A percentile compares a stretch with the other conserved stretches of the same genome.
These are phyloP conservation scores for Latrodectus elegans DNA, from an alignment of 2,888 invertebrate genomes.

Conservation along the genomic window DNA sequence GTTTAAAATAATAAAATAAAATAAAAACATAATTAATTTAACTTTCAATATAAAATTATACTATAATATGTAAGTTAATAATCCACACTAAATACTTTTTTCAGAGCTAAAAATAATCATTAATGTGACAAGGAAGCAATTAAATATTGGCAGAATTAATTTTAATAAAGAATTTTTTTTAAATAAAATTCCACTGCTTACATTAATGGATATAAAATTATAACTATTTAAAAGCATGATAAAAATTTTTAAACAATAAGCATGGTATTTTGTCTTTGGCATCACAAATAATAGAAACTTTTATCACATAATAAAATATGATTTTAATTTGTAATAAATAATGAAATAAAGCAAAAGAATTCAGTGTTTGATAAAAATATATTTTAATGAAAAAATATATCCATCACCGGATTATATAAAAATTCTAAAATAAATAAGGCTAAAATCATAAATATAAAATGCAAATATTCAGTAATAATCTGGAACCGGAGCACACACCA, in stretches of 20 bases:
- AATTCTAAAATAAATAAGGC: background rate
- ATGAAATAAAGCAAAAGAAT: background rate
- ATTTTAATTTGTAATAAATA: background rate
- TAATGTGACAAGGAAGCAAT: no score
- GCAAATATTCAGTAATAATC: slow-evolving; percentile 84
- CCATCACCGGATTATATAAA: slow-evolving; percentile 28
- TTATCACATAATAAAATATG: background rate
- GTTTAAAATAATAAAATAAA: no score
- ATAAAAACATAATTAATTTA: no score
- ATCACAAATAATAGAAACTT: slow-evolving; percentile 33
- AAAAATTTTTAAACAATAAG: background rate
- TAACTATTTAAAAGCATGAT: no score
- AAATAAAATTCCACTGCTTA: no score
- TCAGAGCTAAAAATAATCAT: no score
- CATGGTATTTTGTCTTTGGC: slow-evolving; percentile 4
- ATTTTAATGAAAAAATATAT: slow-evolving; percentile 39
- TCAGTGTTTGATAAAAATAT: slow-evolving; percentile 11
- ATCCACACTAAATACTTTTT: no score
- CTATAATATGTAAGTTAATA: no score
- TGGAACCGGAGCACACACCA: slow-evolving; percentile 92
- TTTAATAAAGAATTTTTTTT: no score
- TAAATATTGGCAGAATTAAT: no score
- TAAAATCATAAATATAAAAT: slow-evolving; percentile 10
- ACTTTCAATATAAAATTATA: no score
- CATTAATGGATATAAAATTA: no score